Evolutionary conservation across 1,140 invertebrate species (phyloP), one percentile per base, ranked within the genome.

Genomic region (Diuraphis noxia): DNA sequence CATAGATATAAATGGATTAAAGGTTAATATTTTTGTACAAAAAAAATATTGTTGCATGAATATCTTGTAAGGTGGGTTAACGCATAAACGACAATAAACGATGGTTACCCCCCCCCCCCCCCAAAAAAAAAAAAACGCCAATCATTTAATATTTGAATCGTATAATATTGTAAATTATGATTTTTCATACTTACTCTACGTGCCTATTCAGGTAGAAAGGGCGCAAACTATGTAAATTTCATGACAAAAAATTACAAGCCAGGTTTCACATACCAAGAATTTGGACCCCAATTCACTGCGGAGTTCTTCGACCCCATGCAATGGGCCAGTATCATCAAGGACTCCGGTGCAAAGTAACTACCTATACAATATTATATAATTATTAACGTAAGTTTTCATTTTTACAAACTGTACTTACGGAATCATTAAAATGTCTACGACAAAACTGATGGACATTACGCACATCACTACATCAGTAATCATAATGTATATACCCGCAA

Each of bases 181-280:
- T 72, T 72, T 72, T 72, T n/a, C 56, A 72, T 72, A n/a, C n/a
- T n/a, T n/a, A 72, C n/a, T 72, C 13, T 5, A n/a, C 46, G 19
- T 49, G 17, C 7, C 13, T 43, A 38, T 38, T 41, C 38, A 88
- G 72, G 84, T 30, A 85, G 92, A 79, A 86, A 72, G 38, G 36
- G 79, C 25, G 40, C 21, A 17, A 40, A 43, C 25, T 91, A 91
- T 34, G 93, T 93, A 30, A 93, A 96, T 0, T 97, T 96, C 93
- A 97, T 98, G 96, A 94, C 95, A 84, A 94, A 96, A 82, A 96
- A 97, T 93, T 98, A 97, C 93, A 95, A 95, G 72, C 97, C 97
- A n/a, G 95, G 95, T 89, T 98, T 97, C 93, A 95, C 96, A 3
- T 98, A 98, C 94, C 97, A 97, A 93, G 97, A 98, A 89, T 98